Conservation (phyloP, 1,140 invertebrate genomes). For the Akabosia matsudoensis region DNA sequence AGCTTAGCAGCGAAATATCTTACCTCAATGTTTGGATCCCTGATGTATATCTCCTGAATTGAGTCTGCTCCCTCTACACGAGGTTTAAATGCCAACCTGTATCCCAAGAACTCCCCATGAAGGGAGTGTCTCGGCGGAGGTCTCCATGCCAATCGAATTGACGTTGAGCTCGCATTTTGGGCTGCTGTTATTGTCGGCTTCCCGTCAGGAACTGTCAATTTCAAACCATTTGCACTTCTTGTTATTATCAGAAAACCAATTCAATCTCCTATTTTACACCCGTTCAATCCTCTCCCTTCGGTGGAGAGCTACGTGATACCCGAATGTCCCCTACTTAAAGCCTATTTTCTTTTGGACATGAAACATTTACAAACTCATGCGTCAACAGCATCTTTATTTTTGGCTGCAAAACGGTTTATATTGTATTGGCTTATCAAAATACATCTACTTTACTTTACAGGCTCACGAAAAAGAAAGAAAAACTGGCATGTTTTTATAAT, state of each 20-base stretch:
- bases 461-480: no score
- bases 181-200: constrained; percentile 68
- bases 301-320: no score
- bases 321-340: no score
- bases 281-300: background rate
- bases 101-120: constrained; percentile 74
- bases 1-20: constrained; percentile 23
- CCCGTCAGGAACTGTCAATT: constrained; percentile 64
- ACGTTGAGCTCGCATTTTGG: constrained; percentile 66
- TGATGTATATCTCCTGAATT: constrained; percentile 66
- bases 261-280: background rate
- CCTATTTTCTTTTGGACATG: background rate
- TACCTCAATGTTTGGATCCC: constrained; percentile 65
- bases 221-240: constrained; percentile 38
- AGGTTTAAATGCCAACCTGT: constrained; percentile 66
- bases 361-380: constrained; percentile 15
- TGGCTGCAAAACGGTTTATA: no score
- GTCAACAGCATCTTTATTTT: no score
- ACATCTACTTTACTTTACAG: no score
- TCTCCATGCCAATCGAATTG: constrained; percentile 68
- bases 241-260: constrained; percentile 13
- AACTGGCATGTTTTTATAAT: no score
- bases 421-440: no score
- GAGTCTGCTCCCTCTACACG: constrained; percentile 59
- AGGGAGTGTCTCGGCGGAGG: constrained; percentile 65